A percentile compares a stretch with the other conserved stretches of the same genome.
Conservation (phyloP, 2,888 invertebrate genomes). For the Raillietiella orientalis region DNA sequence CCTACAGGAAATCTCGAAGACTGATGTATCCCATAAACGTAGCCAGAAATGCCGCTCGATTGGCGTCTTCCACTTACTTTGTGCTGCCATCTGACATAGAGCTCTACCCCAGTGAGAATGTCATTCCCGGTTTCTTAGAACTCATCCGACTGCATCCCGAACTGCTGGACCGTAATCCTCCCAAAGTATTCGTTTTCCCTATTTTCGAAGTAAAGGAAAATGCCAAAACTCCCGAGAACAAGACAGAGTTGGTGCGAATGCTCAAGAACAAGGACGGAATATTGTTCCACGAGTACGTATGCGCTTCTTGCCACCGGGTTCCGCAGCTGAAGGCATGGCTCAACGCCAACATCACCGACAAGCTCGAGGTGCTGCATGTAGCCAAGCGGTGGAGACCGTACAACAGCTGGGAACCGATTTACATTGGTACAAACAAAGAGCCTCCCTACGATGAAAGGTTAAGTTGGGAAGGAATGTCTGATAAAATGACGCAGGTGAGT, state of each 20-base stretch:
- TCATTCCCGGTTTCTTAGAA: slow-evolving; percentile 44
- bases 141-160: slow-evolving; percentile 37
- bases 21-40: slow-evolving; percentile 66
- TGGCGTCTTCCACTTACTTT: slow-evolving; percentile 44
- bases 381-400: slow-evolving; percentile 45
- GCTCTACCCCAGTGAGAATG: slow-evolving; percentile 50
- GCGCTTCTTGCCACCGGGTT: slow-evolving; percentile 43
- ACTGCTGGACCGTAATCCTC: slow-evolving; percentile 23
- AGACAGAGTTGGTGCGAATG: slow-evolving; percentile 30
- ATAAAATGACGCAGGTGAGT: slow-evolving; percentile 75
- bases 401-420: slow-evolving; percentile 74
- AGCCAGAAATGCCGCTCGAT: slow-evolving; percentile 57
- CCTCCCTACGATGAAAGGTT: slow-evolving; percentile 46
- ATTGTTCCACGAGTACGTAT: slow-evolving; percentile 67
- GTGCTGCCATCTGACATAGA: slow-evolving; percentile 64
- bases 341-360: slow-evolving; percentile 20
- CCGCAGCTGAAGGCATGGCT: slow-evolving; percentile 40
- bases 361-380: slow-evolving; percentile 41
- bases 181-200: slow-evolving; percentile 51
- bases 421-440: slow-evolving; percentile 25
- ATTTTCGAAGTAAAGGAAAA: slow-evolving; percentile 38
- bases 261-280: slow-evolving; percentile 41
- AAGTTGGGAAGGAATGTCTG: slow-evolving; percentile 78
- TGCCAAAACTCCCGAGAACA: slow-evolving; percentile 16
- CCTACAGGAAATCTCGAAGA: slow-evolving; percentile 32